Conservation (phyloP, 2,113 vertebrate genomes). For the Hippocampus barbouri region DNA sequence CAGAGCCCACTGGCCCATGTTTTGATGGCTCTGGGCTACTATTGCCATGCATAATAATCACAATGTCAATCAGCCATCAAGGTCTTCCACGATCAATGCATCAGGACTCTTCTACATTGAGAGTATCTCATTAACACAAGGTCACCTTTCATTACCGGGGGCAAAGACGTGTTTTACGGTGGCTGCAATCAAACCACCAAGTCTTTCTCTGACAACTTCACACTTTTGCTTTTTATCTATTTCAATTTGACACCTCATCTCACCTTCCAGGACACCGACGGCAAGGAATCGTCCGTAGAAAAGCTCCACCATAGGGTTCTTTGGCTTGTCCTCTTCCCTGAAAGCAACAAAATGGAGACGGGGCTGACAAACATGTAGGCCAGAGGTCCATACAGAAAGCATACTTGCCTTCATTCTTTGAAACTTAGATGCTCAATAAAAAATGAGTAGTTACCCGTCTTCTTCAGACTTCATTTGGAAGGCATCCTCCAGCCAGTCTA, state of each 20-base stretch:
- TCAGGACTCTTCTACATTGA: constrained; percentile 48
- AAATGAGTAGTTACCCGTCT: constrained; percentile 65
- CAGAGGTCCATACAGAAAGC: background rate
- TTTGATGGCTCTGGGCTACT: constrained; percentile 57
- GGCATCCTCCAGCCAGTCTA: constrained; percentile 97
- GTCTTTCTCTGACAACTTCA: constrained; percentile 8
- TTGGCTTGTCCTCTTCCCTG: constrained; percentile 95
- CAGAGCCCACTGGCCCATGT: constrained; percentile 42
- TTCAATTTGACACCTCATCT: constrained; percentile 40
- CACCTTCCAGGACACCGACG: constrained; percentile 95
- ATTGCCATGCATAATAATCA: constrained; percentile 70
- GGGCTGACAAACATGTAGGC: background rate
- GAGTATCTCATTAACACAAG: constrained; percentile 69
- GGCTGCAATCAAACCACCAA: constrained; percentile 27
- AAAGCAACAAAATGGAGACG: constrained; percentile 15
- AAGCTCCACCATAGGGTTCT: constrained; percentile 98
- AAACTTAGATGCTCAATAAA: background rate
- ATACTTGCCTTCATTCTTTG: background rate
- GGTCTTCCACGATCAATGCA: constrained; percentile 64
- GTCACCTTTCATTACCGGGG: constrained; percentile 64
- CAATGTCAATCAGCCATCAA: constrained; percentile 67
- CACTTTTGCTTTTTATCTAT: constrained; percentile 10
- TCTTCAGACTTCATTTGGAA: constrained; percentile 97
- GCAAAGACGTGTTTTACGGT: constrained; percentile 45
- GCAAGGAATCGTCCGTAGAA: constrained; percentile 96